Evolutionary conservation across 2,888 invertebrate genomes (phyloP), one percentile per base, ranked within the genome.

Genomic region (Leptinotarsa peninsularis): DNA sequence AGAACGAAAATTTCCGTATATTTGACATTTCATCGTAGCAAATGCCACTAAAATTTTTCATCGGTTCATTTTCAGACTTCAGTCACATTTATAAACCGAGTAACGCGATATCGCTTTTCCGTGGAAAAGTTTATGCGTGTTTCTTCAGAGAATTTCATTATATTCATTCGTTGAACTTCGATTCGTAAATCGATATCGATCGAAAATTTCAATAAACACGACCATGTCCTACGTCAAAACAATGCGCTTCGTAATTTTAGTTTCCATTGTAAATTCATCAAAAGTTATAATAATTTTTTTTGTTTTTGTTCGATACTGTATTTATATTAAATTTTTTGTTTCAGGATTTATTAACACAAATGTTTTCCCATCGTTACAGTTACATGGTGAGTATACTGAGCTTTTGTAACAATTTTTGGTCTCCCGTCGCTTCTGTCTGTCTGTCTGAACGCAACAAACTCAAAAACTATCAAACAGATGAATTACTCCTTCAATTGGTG

Each of bases 331-430:
- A 56, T 56, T 69, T 50, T 69, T 68, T 69, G 69, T 69, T 69
- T 69, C 69, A 69, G 69, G 69, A 69, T 69, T 69, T 69, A 69
- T 69, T 50, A 69, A 69, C 69, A 69, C 69, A 54, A 69, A 69
- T 56, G 69, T 69, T 69, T 69, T 69, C 18, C 69, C 54, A 69
- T 69, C 69, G 27, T 56, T 69, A 69, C 69, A 69, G 21, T 69
- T 69, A 69, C 69, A 69, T 56, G 69, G 69, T 69, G 56, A 69
- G 69, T 69, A 56, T 7, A n/a, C 18, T 54, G 43, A 43, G 3
- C 43, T 43, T 10, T 43, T 43, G 43, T 43, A 43, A 43, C 43
- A 10, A 33, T 33, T 43, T 43, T 1, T 43, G 10, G 43, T 10
- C 43, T 43, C 43, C 10, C 43, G 43, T 10, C 43, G 10, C 10